Base-by-base conservation (phyloP, 2,888 invertebrate genomes). In the Geophilus truncorum region DNA sequence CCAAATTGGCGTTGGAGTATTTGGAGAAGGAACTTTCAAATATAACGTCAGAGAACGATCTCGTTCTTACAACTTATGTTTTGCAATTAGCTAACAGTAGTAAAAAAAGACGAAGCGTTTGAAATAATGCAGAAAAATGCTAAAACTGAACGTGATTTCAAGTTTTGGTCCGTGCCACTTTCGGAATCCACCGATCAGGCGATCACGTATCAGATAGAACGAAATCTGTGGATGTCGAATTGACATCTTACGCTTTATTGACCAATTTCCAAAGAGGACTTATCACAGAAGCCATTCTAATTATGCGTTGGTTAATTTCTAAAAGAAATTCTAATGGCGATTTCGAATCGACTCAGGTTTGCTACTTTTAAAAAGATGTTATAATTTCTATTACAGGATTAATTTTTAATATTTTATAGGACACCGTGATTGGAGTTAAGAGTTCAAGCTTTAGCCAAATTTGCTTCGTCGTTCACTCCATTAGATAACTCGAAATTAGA, bases 101-200 rank as follows among this genome's bases (percentile, higher is more conserved):
- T 21, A 81, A 81, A 9, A n/a, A 83, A 83, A 75, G 83, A 83
- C 45, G 18, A 75, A 2, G 83, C 83, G 23, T 78, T 83, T 34
- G 81, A 81, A 25, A 82, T 81, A 77, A 81, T 83, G 57, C 45
- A 80, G 1, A 34, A 70, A 70, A 10, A 9, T 2, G 70, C 80
- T 5, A 70, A 25, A 15, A 76, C 36, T 28, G 76, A 75, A 34
- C 25, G 86, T 1, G 92, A 92, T 80, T 89, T 90, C 84, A 92
- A 92, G 84, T 95, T 94, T 92, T 97, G 96, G 96, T 91, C 91
- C 70, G 92, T 93, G 82, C 91, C 80, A 0, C 87, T 88, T 7
- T 86, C 88, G 0, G 85, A 88, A 62, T 85, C 85, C 10, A 91
- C 91, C 81, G 89, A 89, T 77, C 90, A 90, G 80, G 92, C n/a